Evolutionary conservation across 2,113 vertebrate genomes (phyloP).

Genomic region (Dolichotis patagonum): DNA sequence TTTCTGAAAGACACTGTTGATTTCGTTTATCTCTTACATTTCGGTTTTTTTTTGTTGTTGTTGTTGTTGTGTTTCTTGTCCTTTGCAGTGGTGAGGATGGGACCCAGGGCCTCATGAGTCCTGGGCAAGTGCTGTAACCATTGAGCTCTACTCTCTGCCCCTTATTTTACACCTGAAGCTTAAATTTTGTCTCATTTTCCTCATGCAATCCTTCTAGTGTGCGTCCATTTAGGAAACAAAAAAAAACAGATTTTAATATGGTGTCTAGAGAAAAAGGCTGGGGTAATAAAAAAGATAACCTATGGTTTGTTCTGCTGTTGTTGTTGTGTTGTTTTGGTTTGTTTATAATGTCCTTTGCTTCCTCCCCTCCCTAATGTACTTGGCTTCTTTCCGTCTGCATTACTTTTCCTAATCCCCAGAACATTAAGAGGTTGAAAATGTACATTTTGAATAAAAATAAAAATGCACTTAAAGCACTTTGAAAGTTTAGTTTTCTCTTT

Average conservation of each 20-base stretch:
- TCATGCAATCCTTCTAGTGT: not conserved
- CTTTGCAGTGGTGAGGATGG: not conserved
- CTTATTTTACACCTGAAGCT: not conserved
- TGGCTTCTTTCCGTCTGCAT: not conserved
- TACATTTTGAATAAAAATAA: slow-evolving; percentile 76
- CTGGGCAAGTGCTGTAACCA: not conserved
- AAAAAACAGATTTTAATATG: not conserved
- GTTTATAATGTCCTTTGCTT: not conserved
- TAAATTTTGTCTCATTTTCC: not conserved
- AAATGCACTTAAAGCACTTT: slow-evolving; percentile 70
- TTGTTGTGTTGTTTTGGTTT: not conserved
- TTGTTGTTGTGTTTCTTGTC: not conserved
- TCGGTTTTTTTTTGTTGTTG: too few relatives aligned
- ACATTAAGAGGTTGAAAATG: slow-evolving; percentile 66
- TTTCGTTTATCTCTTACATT: not conserved
- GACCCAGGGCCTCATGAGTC: not conserved
- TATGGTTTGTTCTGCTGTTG: not conserved
- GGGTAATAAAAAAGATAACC: not conserved
- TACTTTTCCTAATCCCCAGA: slow-evolving; percentile 46
- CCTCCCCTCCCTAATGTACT: not conserved
- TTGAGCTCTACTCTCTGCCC: not conserved
- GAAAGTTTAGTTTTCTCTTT: slow-evolving; percentile 51
- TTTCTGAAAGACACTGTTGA: not conserved
- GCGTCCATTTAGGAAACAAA: not conserved
- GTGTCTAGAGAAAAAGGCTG: not conserved